These are phyloP conservation scores for Rhingia rostrata DNA, from an alignment of 2,888 invertebrate genomes.

Conservation along the genomic window DNA sequence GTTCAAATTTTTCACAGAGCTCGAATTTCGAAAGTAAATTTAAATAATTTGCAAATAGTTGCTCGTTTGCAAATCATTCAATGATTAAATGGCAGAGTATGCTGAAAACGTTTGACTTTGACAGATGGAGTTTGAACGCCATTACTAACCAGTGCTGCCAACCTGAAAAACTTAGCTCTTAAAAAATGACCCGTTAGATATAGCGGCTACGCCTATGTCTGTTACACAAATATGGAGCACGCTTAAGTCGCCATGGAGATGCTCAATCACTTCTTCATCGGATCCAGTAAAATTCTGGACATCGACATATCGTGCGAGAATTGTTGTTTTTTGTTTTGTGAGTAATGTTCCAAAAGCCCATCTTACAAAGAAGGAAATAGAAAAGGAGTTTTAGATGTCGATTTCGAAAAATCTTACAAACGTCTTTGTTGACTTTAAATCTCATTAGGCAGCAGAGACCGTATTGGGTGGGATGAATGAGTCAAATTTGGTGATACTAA, in stretches of 20 bases:
- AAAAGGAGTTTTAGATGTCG: constrained; percentile 74
- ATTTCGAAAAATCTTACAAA: constrained; percentile 78
- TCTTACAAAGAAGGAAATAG: constrained; percentile 76
- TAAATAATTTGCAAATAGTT: no score
- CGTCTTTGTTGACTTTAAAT: constrained; percentile 78
- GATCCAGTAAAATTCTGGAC: constrained; percentile 75
- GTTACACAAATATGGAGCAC: constrained; percentile 77
- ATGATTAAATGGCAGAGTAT: no score
- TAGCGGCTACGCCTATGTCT: constrained; percentile 78
- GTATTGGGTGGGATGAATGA: constrained; percentile 76
- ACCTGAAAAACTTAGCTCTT: no score
- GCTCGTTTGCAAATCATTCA: no score
- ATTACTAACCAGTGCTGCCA: no score
- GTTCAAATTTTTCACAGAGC: no score
- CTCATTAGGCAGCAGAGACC: constrained; percentile 76
- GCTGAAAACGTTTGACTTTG: no score
- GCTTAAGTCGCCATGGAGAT: constrained; percentile 78
- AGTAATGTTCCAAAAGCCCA: constrained; percentile 79
- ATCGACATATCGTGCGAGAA: constrained; percentile 78
- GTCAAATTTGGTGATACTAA: constrained; percentile 73
- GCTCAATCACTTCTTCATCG: constrained; percentile 77
- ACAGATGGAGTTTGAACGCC: no score
- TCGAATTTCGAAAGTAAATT: no score
- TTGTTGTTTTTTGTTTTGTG: constrained; percentile 78
- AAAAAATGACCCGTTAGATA: no score